phyloP scores from a whole-genome alignment of 2,888 invertebrate genomes.

The Drosophila nigritarsus region DNA sequence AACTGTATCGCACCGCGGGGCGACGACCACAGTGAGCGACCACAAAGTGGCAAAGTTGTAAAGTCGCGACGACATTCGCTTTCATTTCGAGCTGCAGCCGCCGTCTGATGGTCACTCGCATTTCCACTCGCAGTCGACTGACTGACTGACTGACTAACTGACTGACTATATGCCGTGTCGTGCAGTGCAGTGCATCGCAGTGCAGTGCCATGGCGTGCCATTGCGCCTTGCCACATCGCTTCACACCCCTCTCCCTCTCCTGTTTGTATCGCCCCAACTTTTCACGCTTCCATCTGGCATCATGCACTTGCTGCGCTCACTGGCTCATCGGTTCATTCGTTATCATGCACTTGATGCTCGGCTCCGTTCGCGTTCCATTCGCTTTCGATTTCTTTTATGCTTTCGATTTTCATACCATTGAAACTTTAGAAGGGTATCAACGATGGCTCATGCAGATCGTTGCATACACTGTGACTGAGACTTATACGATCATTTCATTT shows the following conservation, averaged over 20 bases:
- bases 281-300: slow-evolving; percentile 19
- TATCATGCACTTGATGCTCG: slow-evolving; percentile 76
- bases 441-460: slow-evolving; percentile 4
- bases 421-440: slow-evolving; percentile 40
- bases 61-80: slow-evolving; percentile 70
- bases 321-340: slow-evolving; percentile 61
- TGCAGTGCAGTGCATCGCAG: slow-evolving; percentile 39
- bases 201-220: slow-evolving; percentile 48
- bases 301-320: slow-evolving; percentile 49
- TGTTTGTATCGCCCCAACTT: background rate
- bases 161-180: slow-evolving; percentile 46
- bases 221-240: slow-evolving; percentile 66
- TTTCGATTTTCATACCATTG: slow-evolving; percentile 79
- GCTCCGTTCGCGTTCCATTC: slow-evolving; percentile 51
- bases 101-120: slow-evolving; percentile 68
- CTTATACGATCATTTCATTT: background rate
- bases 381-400: slow-evolving; percentile 80
- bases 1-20: slow-evolving; percentile 70
- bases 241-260: slow-evolving; percentile 16
- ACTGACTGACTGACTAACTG: background rate
- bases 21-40: slow-evolving; percentile 49
- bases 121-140: slow-evolving; percentile 25
- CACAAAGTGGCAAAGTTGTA: slow-evolving; percentile 21
- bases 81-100: slow-evolving; percentile 67
- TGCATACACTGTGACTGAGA: background rate